Evolutionary conservation across 2,888 invertebrate genomes (phyloP).

Genomic region (Dermolepida albohirtum): DNA sequence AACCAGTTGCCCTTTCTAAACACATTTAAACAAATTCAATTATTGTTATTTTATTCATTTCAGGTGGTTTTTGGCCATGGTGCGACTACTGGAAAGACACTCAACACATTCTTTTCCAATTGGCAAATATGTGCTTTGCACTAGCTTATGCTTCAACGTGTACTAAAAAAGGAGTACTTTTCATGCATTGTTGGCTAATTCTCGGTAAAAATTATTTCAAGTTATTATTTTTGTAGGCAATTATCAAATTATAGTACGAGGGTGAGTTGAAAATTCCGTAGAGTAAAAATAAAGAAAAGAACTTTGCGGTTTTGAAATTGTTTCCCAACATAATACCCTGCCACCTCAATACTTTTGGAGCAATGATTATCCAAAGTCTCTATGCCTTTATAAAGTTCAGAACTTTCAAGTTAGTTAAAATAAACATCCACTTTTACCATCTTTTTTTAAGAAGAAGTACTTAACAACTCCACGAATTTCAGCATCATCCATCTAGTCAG

Average conservation of each 20-base stretch:
- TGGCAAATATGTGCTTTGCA: slow-evolving; percentile 83
- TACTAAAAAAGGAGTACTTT: slow-evolving; percentile 81
- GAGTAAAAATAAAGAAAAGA: too few relatives aligned
- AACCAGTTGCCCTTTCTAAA: background rate
- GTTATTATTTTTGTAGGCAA: too few relatives aligned
- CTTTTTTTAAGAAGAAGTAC: too few relatives aligned
- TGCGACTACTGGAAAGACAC: slow-evolving; percentile 80
- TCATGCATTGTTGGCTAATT: slow-evolving; percentile 85
- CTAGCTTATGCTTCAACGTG: slow-evolving; percentile 85
- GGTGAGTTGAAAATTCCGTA: background rate
- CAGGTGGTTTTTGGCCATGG: slow-evolving; percentile 76
- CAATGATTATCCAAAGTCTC: too few relatives aligned
- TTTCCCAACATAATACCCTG: too few relatives aligned
- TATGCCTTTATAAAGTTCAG: too few relatives aligned
- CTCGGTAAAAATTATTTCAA: slow-evolving; percentile 70
- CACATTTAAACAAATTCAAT: slow-evolving; percentile 1
- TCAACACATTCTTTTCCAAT: slow-evolving; percentile 79
- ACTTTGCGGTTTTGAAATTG: background rate
- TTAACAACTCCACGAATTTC: too few relatives aligned
- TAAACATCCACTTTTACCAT: too few relatives aligned
- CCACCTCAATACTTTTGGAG: too few relatives aligned
- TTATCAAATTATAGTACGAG: background rate
- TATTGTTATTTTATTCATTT: slow-evolving; percentile 49
- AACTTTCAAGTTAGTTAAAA: too few relatives aligned
- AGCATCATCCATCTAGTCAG: too few relatives aligned